These are phyloP conservation scores for Psococerastis gibbosa DNA, from an alignment of 2,888 invertebrate species.

Conservation along the genomic window DNA sequence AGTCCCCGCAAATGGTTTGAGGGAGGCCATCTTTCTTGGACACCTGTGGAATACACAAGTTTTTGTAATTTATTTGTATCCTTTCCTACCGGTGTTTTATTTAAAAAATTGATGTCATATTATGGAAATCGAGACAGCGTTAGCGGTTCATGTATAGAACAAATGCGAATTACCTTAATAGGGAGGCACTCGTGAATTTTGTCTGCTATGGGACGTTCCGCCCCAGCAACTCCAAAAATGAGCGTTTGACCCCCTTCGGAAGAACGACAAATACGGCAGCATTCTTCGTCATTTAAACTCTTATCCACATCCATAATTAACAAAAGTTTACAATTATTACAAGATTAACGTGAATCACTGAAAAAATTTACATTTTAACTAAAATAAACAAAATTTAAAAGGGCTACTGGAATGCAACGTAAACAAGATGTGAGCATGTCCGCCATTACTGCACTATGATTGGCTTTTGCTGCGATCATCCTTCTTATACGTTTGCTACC, in stretches of 20 bases:
- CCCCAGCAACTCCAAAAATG: conserved; percentile 9
- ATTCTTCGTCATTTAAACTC: background rate
- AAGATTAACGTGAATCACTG: background rate
- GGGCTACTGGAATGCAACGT: conserved; percentile 6
- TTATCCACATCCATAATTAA: conserved; percentile 1
- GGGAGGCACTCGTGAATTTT: conserved; percentile 10
- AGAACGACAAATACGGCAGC: conserved; percentile 6
- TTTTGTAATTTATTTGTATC: too few relatives aligned
- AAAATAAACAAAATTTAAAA: conserved; percentile 6
- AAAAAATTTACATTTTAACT: conserved; percentile 6
- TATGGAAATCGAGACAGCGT: too few relatives aligned
- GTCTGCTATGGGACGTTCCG: conserved; percentile 6
- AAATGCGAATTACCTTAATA: conserved; percentile 3
- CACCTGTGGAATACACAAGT: conserved; percentile 9
- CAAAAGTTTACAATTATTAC: background rate
- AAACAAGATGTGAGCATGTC: conserved; percentile 10
- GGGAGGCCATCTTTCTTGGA: conserved; percentile 10
- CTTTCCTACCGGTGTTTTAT: too few relatives aligned
- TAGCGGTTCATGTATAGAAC: too few relatives aligned
- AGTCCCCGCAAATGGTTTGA: conserved; percentile 7
- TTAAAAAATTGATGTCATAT: too few relatives aligned
- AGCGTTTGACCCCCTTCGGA: conserved; percentile 9
- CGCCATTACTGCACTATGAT: conserved; percentile 9
- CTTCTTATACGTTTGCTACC: background rate
- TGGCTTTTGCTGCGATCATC: background rate